Evolutionary conservation across 2,888 invertebrate species (phyloP).

Genomic region (Phortica okadai): DNA sequence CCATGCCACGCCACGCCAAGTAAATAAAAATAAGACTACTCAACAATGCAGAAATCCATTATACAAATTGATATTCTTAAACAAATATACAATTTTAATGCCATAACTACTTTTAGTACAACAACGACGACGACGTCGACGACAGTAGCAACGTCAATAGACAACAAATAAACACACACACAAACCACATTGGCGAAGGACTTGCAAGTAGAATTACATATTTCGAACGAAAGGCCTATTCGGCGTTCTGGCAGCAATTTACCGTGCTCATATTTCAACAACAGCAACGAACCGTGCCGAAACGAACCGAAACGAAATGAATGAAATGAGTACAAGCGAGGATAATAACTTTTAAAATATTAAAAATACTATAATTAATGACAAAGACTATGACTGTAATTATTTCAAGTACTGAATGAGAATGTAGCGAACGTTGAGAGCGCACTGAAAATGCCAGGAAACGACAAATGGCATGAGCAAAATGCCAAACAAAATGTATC

Average conservation of each 20-base stretch:
- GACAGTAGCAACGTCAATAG: constrained; percentile 4
- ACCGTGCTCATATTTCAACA: not conserved
- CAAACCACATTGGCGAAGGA: constrained; percentile 20
- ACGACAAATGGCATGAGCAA: not conserved
- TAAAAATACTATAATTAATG: constrained; percentile 42
- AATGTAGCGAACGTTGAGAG: no score
- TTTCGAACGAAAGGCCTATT: not conserved
- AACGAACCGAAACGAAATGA: constrained; percentile 12
- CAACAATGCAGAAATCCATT: constrained; percentile 45
- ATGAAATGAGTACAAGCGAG: constrained; percentile 20
- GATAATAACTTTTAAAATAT: constrained; percentile 39
- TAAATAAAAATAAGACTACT: constrained; percentile 11
- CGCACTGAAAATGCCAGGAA: not conserved
- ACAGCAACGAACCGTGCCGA: not conserved
- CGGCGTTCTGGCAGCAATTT: constrained; percentile 18
- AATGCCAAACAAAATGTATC: not conserved
- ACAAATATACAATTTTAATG: constrained; percentile 5
- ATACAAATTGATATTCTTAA: constrained; percentile 45
- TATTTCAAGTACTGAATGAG: constrained; percentile 33
- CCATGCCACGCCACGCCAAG: not conserved
- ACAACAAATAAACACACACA: not conserved
- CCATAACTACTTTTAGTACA: not conserved
- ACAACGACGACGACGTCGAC: not conserved
- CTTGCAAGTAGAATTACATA: not conserved
- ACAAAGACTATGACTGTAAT: constrained; percentile 35